phyloP scores from a whole-genome alignment of 1,140 invertebrate genomes.

The Zophobas atratus region DNA sequence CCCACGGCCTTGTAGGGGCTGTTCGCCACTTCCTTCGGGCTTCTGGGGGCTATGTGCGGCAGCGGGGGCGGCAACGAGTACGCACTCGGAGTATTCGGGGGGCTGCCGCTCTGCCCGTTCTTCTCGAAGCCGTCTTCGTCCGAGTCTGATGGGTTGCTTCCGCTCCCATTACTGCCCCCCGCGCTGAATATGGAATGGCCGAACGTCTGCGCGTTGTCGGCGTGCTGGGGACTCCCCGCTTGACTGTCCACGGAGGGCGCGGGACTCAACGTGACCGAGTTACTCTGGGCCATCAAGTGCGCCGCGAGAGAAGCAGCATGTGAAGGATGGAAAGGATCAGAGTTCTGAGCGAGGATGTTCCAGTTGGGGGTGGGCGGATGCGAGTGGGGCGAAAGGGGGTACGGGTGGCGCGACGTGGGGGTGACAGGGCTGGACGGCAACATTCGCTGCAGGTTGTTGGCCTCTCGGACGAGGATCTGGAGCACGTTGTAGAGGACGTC shows the following conservation, averaged over 20 bases:
- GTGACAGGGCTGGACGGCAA: conserved; percentile 88
- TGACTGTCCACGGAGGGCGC: conserved; percentile 91
- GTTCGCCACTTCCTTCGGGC: conserved; percentile 67
- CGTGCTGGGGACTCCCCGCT: conserved; percentile 84
- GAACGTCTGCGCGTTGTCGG: conserved; percentile 68
- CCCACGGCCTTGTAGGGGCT: conserved; percentile 70
- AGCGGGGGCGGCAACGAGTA: conserved; percentile 69
- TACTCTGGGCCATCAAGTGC: conserved; percentile 78
- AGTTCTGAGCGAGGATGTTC: conserved; percentile 75
- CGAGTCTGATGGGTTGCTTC: conserved; percentile 83
- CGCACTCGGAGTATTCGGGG: conserved; percentile 75
- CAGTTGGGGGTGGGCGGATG: conserved; percentile 86
- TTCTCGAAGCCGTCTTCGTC: conserved; percentile 77
- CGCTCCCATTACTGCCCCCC: conserved; percentile 69
- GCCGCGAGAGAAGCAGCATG: conserved; percentile 76
- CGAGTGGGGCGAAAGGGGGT: conserved; percentile 81
- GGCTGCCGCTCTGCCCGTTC: conserved; percentile 70
- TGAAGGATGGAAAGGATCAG: conserved; percentile 75
- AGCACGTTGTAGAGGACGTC: conserved; percentile 95
- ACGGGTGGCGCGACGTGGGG: conserved; percentile 84
- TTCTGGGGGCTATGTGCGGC: conserved; percentile 66
- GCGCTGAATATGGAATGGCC: conserved; percentile 67
- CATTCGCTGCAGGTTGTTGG: conserved; percentile 80
- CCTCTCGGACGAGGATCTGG: conserved; percentile 88
- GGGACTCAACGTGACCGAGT: conserved; percentile 91